These are phyloP conservation scores for Catagonus wagneri DNA, from an alignment of 2,113 vertebrate genomes.

Conservation along the genomic window DNA sequence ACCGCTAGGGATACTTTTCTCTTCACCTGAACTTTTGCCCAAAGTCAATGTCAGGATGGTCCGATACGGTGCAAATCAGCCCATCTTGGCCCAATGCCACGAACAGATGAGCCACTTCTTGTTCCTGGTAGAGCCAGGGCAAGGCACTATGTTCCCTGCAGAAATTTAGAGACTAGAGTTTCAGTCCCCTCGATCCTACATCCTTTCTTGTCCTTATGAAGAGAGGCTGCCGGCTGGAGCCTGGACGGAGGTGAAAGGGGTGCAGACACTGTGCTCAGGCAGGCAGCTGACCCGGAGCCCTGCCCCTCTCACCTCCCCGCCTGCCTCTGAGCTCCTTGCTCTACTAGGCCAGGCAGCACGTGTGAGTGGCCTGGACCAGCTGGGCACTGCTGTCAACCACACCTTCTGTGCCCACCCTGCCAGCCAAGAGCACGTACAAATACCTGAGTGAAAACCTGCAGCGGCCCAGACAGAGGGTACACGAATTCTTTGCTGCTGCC, in stretches of 20 bases:
- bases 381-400: background rate
- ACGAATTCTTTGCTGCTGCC: background rate
- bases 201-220: background rate
- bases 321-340: background rate
- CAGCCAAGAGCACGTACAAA: background rate
- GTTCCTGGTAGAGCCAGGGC: background rate
- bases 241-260: background rate
- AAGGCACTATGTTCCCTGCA: background rate
- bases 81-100: background rate
- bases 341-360: accelerated
- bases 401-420: too few relatives aligned
- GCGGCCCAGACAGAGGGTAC: background rate
- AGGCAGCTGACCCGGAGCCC: background rate
- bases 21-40: background rate
- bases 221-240: background rate
- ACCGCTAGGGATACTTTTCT: background rate
- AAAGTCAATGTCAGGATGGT: background rate
- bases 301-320: accelerated
- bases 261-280: accelerated
- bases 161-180: background rate
- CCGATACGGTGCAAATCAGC: too few relatives aligned
- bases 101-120: background rate
- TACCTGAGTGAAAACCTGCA: background rate
- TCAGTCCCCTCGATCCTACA: background rate
- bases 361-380: background rate